A percentile compares a stretch with the other conserved stretches of the same genome.
Conservation (phyloP, 2,113 vertebrate species). For the Rhinogobius similis region DNA sequence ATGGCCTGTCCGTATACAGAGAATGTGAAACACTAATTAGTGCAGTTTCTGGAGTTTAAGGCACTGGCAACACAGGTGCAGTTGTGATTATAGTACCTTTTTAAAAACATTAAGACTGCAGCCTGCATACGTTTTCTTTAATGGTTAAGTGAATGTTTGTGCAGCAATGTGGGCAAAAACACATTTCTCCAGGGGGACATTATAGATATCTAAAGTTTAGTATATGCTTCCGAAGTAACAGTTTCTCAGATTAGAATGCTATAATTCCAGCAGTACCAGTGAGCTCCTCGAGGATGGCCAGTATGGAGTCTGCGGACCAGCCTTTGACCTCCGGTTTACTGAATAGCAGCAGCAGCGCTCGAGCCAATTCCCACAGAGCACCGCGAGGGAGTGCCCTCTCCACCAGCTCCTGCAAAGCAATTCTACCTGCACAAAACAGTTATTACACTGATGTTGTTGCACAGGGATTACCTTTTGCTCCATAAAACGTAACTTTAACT, state of each 20-base stretch:
- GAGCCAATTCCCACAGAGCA: slow-evolving; percentile 82
- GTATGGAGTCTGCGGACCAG: slow-evolving; percentile 81
- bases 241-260: not conserved
- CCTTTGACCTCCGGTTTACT: slow-evolving; percentile 71
- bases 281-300: slow-evolving; percentile 87
- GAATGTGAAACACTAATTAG: no score
- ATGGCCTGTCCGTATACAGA: no score
- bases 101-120: no score
- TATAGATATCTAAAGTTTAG: no score
- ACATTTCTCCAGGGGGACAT: not conserved
- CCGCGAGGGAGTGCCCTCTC: slow-evolving; percentile 76
- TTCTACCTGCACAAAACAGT: slow-evolving; percentile 69
- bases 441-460: not conserved
- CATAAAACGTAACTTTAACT: not conserved
- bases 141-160: not conserved
- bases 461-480: slow-evolving; percentile 2
- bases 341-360: slow-evolving; percentile 81
- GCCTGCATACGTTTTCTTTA: no score
- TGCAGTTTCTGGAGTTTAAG: no score
- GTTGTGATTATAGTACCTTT: no score
- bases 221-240: not conserved
- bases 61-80: no score
- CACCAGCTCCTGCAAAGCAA: slow-evolving; percentile 84
- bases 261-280: slow-evolving; percentile 75
- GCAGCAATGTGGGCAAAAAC: not conserved